Evolutionary conservation across 1,140 invertebrate species (phyloP).

Genomic region (Zaprionus capensis): DNA sequence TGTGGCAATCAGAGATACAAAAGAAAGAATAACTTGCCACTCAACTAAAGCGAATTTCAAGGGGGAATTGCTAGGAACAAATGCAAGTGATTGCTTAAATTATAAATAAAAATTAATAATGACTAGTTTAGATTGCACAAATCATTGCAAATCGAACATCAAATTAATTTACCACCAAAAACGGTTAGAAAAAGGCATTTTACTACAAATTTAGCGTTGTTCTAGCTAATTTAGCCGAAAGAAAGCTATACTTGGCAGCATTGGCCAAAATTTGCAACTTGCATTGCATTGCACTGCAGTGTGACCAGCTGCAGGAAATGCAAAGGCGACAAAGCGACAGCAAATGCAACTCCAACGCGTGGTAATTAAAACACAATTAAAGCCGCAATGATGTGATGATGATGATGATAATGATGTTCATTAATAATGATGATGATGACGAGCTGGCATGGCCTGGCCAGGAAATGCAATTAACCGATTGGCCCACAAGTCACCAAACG

Average conservation of each 20-base stretch:
- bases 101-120: not conserved
- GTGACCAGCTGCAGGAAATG: constrained; percentile 14
- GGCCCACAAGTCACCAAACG: constrained; percentile 61
- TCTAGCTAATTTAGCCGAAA: not conserved
- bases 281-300: constrained; percentile 26
- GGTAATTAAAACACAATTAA: constrained; percentile 75
- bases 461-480: constrained; percentile 81
- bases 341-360: constrained; percentile 16
- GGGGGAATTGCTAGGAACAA: too few species aligned
- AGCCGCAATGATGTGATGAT: constrained; percentile 30
- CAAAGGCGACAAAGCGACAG: not conserved
- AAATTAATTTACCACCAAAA: not conserved
- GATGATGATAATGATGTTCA: constrained; percentile 13
- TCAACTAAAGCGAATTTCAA: not conserved
- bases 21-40: not conserved
- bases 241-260: not conserved
- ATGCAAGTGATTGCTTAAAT: too few species aligned
- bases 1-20: not conserved
- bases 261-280: constrained; percentile 46
- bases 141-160: not conserved
- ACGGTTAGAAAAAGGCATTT: not conserved
- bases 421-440: constrained; percentile 35
- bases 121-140: not conserved
- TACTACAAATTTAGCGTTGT: not conserved
- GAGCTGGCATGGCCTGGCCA: constrained; percentile 56